A percentile compares a stretch with the other conserved stretches of the same genome.
Evolutionary conservation across 2,113 vertebrate genomes (phyloP).

Genomic region (Synchiropus splendidus): DNA sequence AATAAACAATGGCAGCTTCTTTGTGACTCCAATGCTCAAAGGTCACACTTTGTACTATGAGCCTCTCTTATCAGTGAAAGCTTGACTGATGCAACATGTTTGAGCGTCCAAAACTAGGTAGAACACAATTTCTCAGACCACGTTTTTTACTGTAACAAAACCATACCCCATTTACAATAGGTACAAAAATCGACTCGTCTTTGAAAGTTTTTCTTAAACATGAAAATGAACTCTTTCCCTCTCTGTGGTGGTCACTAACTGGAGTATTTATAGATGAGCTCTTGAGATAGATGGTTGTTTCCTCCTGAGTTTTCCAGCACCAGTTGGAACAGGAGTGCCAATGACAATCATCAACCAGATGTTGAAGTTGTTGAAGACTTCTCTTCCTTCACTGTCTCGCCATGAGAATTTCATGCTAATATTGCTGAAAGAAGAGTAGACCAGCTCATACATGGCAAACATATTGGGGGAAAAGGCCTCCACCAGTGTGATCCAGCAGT

Average conservation of each 20-base stretch:
- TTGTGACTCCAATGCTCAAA: conserved; percentile 18
- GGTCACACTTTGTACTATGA: conserved; percentile 5
- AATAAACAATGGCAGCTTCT: conserved; percentile 15
- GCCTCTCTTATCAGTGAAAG: conserved; percentile 1
- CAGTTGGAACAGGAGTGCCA: neutral
- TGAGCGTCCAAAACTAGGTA: too few species aligned
- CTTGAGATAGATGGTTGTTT: conserved; percentile 5
- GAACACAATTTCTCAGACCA: too few species aligned
- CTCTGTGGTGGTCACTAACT: conserved; percentile 12
- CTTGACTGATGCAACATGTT: too few species aligned
- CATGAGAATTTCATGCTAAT: conserved; percentile 6
- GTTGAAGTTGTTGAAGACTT: neutral
- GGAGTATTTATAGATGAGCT: conserved; percentile 30
- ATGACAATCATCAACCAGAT: conserved; percentile 4
- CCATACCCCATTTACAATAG: conserved; percentile 29
- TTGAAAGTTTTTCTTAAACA: too few species aligned
- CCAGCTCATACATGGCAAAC: conserved; percentile 19
- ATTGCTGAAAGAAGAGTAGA: conserved; percentile 1
- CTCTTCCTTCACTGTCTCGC: neutral
- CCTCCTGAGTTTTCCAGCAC: conserved; percentile 2
- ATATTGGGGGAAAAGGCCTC: conserved; percentile 2
- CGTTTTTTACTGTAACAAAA: conserved; percentile 22
- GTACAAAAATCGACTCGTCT: neutral
- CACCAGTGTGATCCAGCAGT: conserved; percentile 49
- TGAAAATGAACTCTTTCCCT: conserved; percentile 4